Evolutionary conservation across 2,797 vertebrate species (phyloP).

Genomic region (Mus caroli): DNA sequence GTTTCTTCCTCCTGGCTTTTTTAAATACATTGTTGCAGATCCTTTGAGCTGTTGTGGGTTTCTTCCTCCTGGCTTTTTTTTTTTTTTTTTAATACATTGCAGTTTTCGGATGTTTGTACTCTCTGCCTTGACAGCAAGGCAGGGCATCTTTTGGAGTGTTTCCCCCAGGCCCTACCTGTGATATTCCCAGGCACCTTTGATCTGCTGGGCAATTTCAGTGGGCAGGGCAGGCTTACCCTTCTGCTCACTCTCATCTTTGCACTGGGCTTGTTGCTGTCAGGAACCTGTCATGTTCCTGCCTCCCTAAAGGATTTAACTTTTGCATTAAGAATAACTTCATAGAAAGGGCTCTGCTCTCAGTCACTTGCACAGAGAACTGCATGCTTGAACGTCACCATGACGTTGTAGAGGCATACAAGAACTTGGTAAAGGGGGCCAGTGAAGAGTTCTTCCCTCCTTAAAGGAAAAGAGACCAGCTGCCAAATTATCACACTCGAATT

Average conservation of each 20-base stretch:
- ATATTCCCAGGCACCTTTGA: background rate
- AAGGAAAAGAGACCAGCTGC: background rate
- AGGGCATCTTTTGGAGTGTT: background rate
- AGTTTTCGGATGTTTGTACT: background rate
- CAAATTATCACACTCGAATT: background rate
- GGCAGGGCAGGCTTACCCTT: background rate
- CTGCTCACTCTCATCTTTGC: conserved; percentile 5
- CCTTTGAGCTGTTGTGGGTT: background rate
- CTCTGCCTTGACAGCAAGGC: background rate
- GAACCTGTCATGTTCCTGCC: background rate
- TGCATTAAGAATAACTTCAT: background rate
- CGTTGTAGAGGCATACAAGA: background rate
- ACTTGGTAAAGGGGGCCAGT: background rate
- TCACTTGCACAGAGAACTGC: background rate
- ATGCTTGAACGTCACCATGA: background rate
- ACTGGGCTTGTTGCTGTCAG: background rate
- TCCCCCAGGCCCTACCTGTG: background rate
- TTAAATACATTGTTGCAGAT: background rate
- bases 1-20: background rate
- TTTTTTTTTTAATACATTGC: background rate
- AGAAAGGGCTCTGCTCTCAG: background rate
- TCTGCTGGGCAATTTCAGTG: background rate
- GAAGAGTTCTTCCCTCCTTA: background rate
- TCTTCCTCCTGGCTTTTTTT: background rate
- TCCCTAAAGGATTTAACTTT: background rate